These are phyloP conservation scores for Alcis repandata DNA, from an alignment of 2,888 invertebrate species.

Conservation along the genomic window DNA sequence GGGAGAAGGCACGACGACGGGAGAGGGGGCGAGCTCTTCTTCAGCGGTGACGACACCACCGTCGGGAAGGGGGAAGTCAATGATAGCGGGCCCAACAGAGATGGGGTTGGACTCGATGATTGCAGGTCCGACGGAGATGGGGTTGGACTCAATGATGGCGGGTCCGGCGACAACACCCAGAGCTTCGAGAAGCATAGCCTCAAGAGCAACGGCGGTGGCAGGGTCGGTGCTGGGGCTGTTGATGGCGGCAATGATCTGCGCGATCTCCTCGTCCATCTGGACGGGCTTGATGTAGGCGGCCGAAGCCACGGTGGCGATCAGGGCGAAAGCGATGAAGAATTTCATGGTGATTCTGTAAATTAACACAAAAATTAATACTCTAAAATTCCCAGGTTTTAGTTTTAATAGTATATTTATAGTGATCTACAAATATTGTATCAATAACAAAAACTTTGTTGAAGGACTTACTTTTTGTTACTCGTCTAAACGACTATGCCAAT, in stretches of 20 bases:
- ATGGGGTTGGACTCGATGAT: constrained; percentile 42
- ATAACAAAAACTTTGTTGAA: too few relatives aligned
- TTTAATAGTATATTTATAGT: too few relatives aligned
- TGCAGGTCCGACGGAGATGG: constrained; percentile 39
- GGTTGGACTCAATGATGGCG: too few relatives aligned
- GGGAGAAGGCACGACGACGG: constrained; percentile 39
- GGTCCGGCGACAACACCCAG: constrained; percentile 37
- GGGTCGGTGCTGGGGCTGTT: constrained; percentile 51
- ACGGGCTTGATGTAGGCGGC: constrained; percentile 56
- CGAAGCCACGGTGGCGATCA: constrained; percentile 68
- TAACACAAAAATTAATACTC: background rate
- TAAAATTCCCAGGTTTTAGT: too few relatives aligned
- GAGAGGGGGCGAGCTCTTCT: constrained; percentile 30
- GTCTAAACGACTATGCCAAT: constrained; percentile 51
- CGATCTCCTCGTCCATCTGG: constrained; percentile 33
- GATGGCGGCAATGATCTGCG: constrained; percentile 52
- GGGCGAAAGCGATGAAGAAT: constrained; percentile 67
- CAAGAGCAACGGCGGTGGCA: constrained; percentile 48
- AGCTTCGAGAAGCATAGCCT: constrained; percentile 43
- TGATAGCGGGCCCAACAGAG: constrained; percentile 43
- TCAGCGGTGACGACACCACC: constrained; percentile 39
- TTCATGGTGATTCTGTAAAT: constrained; percentile 64
- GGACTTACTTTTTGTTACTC: constrained; percentile 31
- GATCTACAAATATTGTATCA: too few relatives aligned
- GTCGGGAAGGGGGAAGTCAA: constrained; percentile 39